A percentile compares a stretch with the other conserved stretches of the same genome.
phyloP scores from a whole-genome alignment of 2,113 vertebrate species.

The Muscicapa adusta region DNA sequence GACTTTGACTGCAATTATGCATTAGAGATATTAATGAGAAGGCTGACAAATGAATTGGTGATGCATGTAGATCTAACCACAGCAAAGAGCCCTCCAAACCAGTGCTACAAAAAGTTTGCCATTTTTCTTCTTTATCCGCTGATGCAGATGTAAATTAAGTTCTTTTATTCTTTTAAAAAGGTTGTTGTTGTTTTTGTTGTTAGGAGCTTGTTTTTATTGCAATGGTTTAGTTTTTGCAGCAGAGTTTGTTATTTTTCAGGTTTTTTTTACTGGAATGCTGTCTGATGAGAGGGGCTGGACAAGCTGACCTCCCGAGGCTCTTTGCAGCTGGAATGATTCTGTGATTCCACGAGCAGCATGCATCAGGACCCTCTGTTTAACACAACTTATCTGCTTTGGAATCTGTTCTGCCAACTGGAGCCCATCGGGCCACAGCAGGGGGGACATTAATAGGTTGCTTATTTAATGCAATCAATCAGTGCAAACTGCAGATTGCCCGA shows the following conservation, averaged over 20 bases:
- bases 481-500: neutral
- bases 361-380: neutral
- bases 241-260: neutral
- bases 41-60: neutral
- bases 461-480: slow-evolving; percentile 6
- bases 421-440: neutral
- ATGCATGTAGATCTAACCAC: neutral
- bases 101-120: neutral
- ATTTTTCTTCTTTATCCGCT: neutral
- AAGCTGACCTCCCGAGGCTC: neutral
- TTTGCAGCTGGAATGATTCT: neutral
- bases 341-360: neutral
- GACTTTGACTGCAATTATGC: slow-evolving; percentile 26
- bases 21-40: slow-evolving; percentile 10
- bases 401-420: neutral
- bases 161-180: neutral
- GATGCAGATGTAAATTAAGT: neutral
- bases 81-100: neutral
- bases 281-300: neutral
- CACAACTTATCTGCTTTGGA: neutral
- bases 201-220: neutral
- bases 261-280: neutral
- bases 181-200: neutral
- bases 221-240: neutral
- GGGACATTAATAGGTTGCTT: slow-evolving; percentile 8